A percentile compares a stretch with the other conserved stretches of the same genome.
Evolutionary conservation across 2,797 vertebrate genomes (phyloP).

Genomic region (Pseudotriccus pelzelni): DNA sequence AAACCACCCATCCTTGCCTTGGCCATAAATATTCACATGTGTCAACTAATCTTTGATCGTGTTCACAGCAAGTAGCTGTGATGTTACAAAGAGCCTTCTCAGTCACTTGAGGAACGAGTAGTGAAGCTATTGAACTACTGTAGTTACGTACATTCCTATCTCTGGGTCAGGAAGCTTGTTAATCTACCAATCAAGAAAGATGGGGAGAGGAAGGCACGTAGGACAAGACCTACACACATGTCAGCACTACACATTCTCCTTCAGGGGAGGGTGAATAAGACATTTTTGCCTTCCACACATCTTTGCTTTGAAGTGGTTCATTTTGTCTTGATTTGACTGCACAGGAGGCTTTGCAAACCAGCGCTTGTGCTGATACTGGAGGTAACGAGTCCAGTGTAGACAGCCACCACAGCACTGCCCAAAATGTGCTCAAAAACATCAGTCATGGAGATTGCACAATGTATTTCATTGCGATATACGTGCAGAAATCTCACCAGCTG

Average conservation of each 20-base stretch:
- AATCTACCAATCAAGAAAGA: neutral
- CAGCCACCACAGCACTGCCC: neutral
- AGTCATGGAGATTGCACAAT: neutral
- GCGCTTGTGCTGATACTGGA: neutral
- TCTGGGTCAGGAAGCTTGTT: neutral
- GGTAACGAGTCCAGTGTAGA: neutral
- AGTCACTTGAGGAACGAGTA: neutral
- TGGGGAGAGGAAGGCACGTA: neutral
- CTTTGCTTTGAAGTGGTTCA: constrained; percentile 1
- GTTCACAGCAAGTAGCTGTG: neutral
- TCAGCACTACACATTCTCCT: neutral
- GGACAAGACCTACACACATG: neutral
- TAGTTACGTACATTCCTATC: neutral
- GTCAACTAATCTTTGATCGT: neutral
- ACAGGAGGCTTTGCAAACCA: neutral
- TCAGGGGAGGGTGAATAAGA: neutral
- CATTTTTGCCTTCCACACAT: neutral
- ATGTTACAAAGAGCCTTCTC: neutral
- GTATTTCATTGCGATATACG: neutral
- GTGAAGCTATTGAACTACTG: neutral
- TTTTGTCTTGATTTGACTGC: neutral
- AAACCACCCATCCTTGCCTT: neutral
- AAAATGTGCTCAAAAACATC: neutral
- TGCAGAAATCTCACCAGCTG: neutral
- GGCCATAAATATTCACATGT: neutral